Base-by-base conservation (phyloP, 2,888 invertebrate species). In the Brachypalpus laphriformis region DNA sequence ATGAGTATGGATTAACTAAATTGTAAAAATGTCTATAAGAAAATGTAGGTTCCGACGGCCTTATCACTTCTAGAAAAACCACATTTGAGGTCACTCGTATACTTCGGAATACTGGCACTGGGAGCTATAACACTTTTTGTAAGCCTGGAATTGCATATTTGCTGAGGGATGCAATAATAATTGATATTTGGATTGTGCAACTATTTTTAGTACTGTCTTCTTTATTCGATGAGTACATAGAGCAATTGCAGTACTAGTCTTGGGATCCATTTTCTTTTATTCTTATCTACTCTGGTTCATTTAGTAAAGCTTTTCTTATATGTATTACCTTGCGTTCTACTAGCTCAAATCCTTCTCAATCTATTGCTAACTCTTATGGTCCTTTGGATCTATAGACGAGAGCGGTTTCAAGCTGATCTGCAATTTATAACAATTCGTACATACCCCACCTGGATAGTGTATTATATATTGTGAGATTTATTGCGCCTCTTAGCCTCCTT, bases 311-410 rank as follows among this genome's bases (percentile, higher is more conserved):
- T 22, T 37, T 1, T n/a, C 2, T 0, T 3, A 3, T 18, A 3
- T 18, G n/a, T n/a, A n/a, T 2, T 1, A 3, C 11, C 3, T 28
- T 49, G 1, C 9, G 18, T 45, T 42, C 5, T 42, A 91, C 91
- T 87, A 90, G 87, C 87, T 0, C 89, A 90, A 77, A 88, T 88
- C 9, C 0, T 88, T 5, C 75, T 91, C 11, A 90, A 90, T 51
- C 65, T 96, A 4, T 93, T 97, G 72, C 96, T 98, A 91, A 93
- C 97, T 9, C 90, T 96, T 54, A 95, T 96, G 1, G 94, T 97
- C 0, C 94, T 96, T 1, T 97, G 97, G 95, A 94, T 95, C 25
- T 97, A 98, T 89, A 97, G 97, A 87, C 92, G 94, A 2, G 90
- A 93, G 4, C 93, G 93, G 70, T 93, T 96, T 65, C 93, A 94